Conservation (phyloP, 2,113 vertebrate species). For the Anarhynchus alexandrinus region DNA sequence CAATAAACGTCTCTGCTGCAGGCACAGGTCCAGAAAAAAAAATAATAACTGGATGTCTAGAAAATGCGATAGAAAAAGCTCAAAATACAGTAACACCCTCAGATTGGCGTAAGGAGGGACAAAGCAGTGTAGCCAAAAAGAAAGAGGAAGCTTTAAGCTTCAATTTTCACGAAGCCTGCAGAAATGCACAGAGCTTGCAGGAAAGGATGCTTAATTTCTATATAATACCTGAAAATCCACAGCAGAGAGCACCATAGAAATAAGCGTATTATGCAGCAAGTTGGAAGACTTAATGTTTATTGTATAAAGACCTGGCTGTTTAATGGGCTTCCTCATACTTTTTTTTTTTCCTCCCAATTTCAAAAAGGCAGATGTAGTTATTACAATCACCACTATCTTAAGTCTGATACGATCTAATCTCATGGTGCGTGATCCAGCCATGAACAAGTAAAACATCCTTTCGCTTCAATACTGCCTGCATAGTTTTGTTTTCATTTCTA, state of each 20-base stretch:
- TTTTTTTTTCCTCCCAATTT: neutral
- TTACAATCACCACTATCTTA: neutral
- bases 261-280: neutral
- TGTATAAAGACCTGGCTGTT: neutral
- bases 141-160: no score
- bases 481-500: neutral
- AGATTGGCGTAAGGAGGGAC: neutral
- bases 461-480: neutral
- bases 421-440: neutral
- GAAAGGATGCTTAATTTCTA: neutral
- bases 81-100: neutral
- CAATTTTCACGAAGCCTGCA: neutral
- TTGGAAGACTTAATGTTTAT: neutral
- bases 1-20: no score
- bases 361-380: neutral
- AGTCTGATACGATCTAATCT: neutral
- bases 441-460: neutral
- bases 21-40: neutral
- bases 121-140: fast-evolving
- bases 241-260: neutral
- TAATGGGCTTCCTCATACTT: neutral
- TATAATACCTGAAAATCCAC: neutral
- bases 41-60: neutral
- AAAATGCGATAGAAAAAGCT: neutral
- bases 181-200: neutral